Conservation (phyloP, 2,113 vertebrate species). For the Ageneiosus marmoratus region DNA sequence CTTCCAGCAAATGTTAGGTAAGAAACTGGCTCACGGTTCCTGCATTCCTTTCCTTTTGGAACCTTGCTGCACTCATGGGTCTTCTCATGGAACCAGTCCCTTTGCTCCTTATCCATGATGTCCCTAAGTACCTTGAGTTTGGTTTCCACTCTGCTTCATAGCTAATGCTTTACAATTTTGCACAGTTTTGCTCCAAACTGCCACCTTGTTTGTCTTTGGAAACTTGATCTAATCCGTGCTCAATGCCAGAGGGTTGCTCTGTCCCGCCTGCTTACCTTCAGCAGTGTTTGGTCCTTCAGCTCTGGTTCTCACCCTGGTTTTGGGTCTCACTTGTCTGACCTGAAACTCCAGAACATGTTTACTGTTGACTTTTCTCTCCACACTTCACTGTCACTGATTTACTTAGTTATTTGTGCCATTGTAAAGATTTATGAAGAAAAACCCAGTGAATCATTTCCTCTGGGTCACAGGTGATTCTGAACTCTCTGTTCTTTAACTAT, state of each 20-base stretch:
- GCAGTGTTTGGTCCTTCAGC: not conserved
- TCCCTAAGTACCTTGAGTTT: not conserved
- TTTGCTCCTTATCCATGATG: not conserved
- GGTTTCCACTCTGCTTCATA: not conserved
- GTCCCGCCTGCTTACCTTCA: not conserved
- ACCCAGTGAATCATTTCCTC: not conserved
- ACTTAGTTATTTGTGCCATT: no score
- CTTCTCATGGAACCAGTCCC: not conserved
- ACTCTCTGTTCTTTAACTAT: slow-evolving; percentile 88
- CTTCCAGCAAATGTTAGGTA: not conserved
- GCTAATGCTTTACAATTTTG: not conserved
- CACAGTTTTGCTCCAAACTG: not conserved
- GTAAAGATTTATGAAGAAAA: no score
- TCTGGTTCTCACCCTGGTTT: not conserved
- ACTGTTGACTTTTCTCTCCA: not conserved
- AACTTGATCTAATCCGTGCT: not conserved
- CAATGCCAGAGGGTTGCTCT: not conserved
- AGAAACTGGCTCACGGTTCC: not conserved
- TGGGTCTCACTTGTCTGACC: not conserved
- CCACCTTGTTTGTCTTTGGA: not conserved
- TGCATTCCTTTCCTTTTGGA: not conserved
- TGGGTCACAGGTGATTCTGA: slow-evolving; percentile 81
- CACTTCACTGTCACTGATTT: not conserved
- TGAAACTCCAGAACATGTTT: not conserved
- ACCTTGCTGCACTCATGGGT: not conserved